phyloP scores from a whole-genome alignment of 53 echinoderm and acorn worm species.

The Echinarachnius parma region DNA sequence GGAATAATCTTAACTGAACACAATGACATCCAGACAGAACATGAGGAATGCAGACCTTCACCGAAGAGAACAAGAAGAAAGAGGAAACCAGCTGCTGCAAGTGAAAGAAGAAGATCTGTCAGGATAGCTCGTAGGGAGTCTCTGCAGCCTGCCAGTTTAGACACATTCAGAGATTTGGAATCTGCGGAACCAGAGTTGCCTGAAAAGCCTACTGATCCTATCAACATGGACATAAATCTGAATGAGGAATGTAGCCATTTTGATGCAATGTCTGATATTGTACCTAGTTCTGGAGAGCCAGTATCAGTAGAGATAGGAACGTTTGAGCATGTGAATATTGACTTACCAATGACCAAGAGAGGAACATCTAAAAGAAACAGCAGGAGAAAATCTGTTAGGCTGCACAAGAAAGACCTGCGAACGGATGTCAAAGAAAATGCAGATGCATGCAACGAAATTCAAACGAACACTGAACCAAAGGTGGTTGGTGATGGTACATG shows the following conservation, averaged over 20 bases:
- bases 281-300: no score
- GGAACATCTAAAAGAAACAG: slow-evolving; percentile 5
- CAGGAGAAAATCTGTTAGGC: slow-evolving; percentile 17
- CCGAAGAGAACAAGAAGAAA: slow-evolving; percentile 4
- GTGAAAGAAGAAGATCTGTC: slow-evolving; percentile 28
- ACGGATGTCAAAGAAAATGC: neutral
- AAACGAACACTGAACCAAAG: neutral
- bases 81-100: slow-evolving; percentile 2
- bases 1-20: no score
- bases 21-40: no score
- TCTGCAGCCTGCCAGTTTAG: neutral
- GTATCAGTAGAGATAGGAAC: no score
- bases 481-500: neutral
- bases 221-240: no score
- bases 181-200: no score
- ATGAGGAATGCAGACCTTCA: neutral
- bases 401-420: neutral
- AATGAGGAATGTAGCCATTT: no score
- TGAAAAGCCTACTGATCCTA: no score
- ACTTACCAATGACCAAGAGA: slow-evolving; percentile 14
- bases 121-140: slow-evolving; percentile 33
- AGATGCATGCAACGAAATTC: neutral
- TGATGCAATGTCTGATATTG: no score
- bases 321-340: slow-evolving; percentile 20
- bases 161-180: no score